A percentile compares a stretch with the other conserved stretches of the same genome.
Conservation (phyloP, 2,113 vertebrate genomes). For the Kobus ellipsiprymnus region DNA sequence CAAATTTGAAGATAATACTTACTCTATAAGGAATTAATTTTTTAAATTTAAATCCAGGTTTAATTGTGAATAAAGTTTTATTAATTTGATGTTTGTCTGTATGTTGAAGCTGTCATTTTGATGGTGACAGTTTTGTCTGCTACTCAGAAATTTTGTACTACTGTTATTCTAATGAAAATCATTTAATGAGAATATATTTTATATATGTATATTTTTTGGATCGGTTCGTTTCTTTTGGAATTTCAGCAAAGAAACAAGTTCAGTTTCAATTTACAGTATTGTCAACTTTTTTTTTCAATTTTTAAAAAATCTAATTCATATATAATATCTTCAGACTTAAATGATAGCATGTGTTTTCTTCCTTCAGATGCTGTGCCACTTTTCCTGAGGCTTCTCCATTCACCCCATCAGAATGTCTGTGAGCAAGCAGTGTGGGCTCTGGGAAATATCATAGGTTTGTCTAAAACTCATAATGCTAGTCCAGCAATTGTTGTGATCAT, state of each 20-base stretch:
- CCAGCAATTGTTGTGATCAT: neutral
- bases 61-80: slow-evolving; percentile 16
- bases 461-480: neutral
- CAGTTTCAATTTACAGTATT: neutral
- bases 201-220: neutral
- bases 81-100: neutral
- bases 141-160: neutral
- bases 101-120: slow-evolving; percentile 9
- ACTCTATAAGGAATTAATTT: neutral
- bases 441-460: slow-evolving; percentile 98
- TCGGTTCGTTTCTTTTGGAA: neutral
- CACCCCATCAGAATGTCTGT: slow-evolving; percentile 97
- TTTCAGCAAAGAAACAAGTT: neutral
- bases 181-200: neutral
- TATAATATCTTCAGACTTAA: neutral
- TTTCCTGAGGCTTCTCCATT: slow-evolving; percentile 94
- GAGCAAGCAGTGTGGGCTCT: slow-evolving; percentile 98
- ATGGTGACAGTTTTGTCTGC: neutral
- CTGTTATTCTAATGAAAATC: neutral
- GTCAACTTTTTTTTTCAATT: neutral
- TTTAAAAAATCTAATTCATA: neutral
- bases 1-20: neutral
- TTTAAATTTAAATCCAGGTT: neutral
- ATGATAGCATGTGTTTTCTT: slow-evolving; percentile 30
- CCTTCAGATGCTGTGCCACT: slow-evolving; percentile 94